Evolutionary conservation across 2,888 invertebrate genomes (phyloP).

Genomic region (Euplagia quadripunctaria): DNA sequence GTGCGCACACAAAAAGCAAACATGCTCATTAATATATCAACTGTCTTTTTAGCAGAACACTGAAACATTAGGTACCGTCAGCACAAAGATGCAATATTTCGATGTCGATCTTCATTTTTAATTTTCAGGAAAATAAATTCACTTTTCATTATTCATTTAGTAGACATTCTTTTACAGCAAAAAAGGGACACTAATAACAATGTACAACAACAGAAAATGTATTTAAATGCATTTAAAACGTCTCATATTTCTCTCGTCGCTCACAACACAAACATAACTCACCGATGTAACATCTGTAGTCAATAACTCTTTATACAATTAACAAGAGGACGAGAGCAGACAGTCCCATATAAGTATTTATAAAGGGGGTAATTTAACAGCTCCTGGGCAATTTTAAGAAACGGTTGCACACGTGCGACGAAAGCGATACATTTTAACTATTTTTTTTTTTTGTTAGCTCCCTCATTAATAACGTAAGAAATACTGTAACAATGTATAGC

Average conservation of each 20-base stretch:
- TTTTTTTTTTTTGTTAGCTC: constrained; percentile 21
- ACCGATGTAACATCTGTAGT: constrained; percentile 81
- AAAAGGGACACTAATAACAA: constrained; percentile 45
- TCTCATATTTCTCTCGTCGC: constrained; percentile 81
- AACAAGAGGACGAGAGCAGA: constrained; percentile 78
- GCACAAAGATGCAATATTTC: constrained; percentile 57
- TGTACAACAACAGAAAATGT: constrained; percentile 67
- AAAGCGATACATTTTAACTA: constrained; percentile 32
- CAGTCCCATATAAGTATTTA: constrained; percentile 79
- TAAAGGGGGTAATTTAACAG: constrained; percentile 77
- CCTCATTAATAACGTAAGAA: constrained; percentile 37
- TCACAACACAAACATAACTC: constrained; percentile 76
- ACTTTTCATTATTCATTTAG: constrained; percentile 67
- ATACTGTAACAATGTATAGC: constrained; percentile 26
- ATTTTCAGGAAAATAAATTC: constrained; percentile 47
- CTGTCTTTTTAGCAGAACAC: constrained; percentile 82
- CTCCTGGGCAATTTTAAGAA: constrained; percentile 61
- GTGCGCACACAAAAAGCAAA: constrained; percentile 83
- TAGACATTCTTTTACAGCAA: constrained; percentile 54
- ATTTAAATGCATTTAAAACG: constrained; percentile 71
- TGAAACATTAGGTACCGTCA: constrained; percentile 75
- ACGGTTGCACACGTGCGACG: constrained; percentile 54
- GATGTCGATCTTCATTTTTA: constrained; percentile 54
- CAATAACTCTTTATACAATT: constrained; percentile 84
- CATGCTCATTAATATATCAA: constrained; percentile 87